These are phyloP conservation scores for Lagria hirta DNA, from an alignment of 2,888 invertebrate species.

Conservation along the genomic window DNA sequence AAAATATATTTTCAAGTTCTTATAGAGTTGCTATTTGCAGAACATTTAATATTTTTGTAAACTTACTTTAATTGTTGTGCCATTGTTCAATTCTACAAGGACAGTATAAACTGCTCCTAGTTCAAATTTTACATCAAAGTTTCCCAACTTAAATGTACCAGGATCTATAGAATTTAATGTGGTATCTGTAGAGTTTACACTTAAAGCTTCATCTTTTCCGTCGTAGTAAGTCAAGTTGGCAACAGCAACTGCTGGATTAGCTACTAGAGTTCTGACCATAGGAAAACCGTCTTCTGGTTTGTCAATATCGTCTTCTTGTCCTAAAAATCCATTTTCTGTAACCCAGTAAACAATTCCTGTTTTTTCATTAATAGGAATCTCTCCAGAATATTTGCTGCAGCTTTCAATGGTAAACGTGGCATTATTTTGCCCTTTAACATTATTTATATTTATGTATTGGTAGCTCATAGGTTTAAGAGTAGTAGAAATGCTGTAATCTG, in stretches of 20 bases:
- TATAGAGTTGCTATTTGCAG: too few species aligned
- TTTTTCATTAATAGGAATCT: constrained; percentile 22
- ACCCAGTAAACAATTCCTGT: constrained; percentile 34
- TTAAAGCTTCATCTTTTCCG: constrained; percentile 5
- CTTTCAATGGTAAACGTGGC: constrained; percentile 9
- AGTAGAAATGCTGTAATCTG: neutral
- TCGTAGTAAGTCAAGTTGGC: constrained; percentile 5
- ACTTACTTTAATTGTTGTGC: neutral
- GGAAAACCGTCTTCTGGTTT: constrained; percentile 62
- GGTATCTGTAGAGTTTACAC: constrained; percentile 2
- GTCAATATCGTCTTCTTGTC: constrained; percentile 54
- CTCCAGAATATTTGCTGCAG: too few species aligned
- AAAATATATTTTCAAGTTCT: too few species aligned
- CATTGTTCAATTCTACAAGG: constrained; percentile 42
- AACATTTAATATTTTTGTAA: neutral
- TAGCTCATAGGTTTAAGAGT: constrained; percentile 2
- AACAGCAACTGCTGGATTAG: constrained; percentile 2
- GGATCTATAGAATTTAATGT: constrained; percentile 22
- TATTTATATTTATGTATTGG: neutral
- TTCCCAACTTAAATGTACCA: constrained; percentile 31
- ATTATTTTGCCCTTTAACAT: neutral
- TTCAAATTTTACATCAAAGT: constrained; percentile 45
- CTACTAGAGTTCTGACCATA: constrained; percentile 32
- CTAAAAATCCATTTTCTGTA: constrained; percentile 13
- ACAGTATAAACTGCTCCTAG: constrained; percentile 70